Base-by-base conservation (phyloP, 2,113 vertebrate species). In the Coryphaenoides rupestris region DNA sequence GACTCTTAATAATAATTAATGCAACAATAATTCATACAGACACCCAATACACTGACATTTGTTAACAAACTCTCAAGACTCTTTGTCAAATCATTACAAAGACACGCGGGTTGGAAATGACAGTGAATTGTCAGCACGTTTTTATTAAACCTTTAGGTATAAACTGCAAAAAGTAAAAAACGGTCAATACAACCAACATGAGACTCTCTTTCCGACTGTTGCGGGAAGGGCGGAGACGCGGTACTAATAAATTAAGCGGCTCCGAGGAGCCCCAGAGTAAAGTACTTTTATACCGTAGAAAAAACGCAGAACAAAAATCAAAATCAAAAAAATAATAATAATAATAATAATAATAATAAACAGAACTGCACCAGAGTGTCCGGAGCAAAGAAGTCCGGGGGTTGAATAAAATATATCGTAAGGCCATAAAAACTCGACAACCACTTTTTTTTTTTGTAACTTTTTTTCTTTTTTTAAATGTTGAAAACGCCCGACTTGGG, bases 81-180 rank as follows among this genome's bases (percentile, higher is more conserved):
- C 33, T 13, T 50, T n/a, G 5, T n/a, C 16, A 16, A 50, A n/a
- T 17, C 47, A 50, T 50, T 50, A 74, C 49, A 80, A 58, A 74
- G 52, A 73, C 62, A 77, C 23, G 64, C 59, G 56, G 54, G 63
- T 53, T 69, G 73, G 65, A 85, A 89, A 55, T 86, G 83, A 88
- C 80, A 85, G 83, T 81, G 86, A 89, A 87, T 81, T 90, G 92
- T 95, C 92, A 68, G 93, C 94, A 96, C 94, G 94, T 94, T 98
- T 96, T 98, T 98, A 98, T 98, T 98, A 96, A 98, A 98, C 94
- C 95, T 98, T 40, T 86, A 93, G 94, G 94, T 98, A 99, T 95
- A 99, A 98, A 99, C 93, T 94, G 93, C 92, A 94, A 95, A 50
- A 96, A 95, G 93, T 96, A 95, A 97, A 96, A 94, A 94, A 94